A percentile compares a stretch with the other conserved stretches of the same genome.
phyloP scores from a whole-genome alignment of 2,888 invertebrate species.

The Leptura quadrifasciata region DNA sequence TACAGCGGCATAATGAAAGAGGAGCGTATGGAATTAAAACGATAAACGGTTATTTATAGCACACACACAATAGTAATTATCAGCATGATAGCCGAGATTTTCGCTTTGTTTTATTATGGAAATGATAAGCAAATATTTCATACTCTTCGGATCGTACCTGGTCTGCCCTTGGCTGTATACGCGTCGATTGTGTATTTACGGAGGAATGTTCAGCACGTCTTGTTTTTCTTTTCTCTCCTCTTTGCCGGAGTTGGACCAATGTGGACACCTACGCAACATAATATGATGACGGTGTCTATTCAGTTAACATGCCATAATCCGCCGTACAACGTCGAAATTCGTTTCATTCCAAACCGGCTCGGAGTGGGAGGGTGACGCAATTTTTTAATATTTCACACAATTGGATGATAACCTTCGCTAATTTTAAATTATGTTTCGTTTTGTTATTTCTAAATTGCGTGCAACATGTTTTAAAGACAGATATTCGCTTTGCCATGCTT shows the following conservation, averaged over 20 bases:
- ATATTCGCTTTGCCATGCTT: too few species aligned
- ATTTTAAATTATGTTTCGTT: conserved; percentile 32
- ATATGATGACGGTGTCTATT: conserved; percentile 17
- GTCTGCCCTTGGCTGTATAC: not conserved
- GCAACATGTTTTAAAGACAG: too few species aligned
- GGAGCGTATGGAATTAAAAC: not conserved
- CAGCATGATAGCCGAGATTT: not conserved
- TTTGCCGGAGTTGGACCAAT: not conserved
- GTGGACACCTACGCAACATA: conserved; percentile 19
- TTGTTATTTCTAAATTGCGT: not conserved
- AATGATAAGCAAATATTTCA: conserved; percentile 17
- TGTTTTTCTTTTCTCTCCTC: not conserved
- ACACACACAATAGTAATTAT: conserved; percentile 17
- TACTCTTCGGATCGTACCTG: not conserved
- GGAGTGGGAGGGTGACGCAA: conserved; percentile 30
- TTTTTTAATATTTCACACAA: conserved; percentile 36
- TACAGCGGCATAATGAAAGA: conserved; percentile 1
- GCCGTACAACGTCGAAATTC: not conserved
- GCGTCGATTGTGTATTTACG: conserved; percentile 10
- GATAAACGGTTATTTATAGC: conserved; percentile 16
- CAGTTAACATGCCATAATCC: not conserved
- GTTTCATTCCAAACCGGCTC: not conserved
- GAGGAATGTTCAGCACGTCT: not conserved
- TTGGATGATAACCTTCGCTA: conserved; percentile 40
- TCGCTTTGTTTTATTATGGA: conserved; percentile 5